Base-by-base conservation (phyloP, 2,888 invertebrate species). In the Lycia hirtaria region DNA sequence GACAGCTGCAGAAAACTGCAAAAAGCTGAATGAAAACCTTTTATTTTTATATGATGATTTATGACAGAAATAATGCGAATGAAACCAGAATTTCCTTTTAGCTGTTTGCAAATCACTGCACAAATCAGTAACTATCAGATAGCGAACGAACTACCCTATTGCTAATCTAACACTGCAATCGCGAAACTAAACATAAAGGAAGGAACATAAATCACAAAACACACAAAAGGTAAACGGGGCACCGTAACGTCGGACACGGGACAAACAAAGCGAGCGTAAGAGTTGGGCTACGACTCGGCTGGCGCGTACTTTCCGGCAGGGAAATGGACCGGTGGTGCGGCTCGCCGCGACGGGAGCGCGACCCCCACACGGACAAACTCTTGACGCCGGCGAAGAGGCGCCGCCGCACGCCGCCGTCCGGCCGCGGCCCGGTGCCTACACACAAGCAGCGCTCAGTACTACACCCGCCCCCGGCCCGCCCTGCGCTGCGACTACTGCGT, bases 311-410 rank as follows among this genome's bases (percentile, higher is more conserved):
- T 96, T 96, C 96, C 85, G 96, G 96, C 90, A 96, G 94, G 87
- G 96, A 96, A 94, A 96, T 96, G 93, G 96, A 96, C 85, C 96
- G 95, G 92, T 95, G 95, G 88, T 95, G 95, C 75, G 95, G 94
- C 75, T 95, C 95, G 81, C 94, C 93, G 81, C 94, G 94, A 80
- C 93, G 93, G 65, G 91, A 89, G 78, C 95, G 94, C 78, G 95
- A 93, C 80, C 95, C 95, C 93, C 95, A 95, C 88, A 94, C 93
- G 76, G 96, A 96, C 81, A 96, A 92, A 85, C 95, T 96, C 92
- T 95, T 95, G 93, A 96, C 95, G 75, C 96, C 96, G 81, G 96
- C 96, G 93, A 96, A 96, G 78, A 96, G 93, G 68, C 95, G 94
- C 83, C 96, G 93, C 81, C 96, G 93, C 91, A 95, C 93, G 82